A percentile compares a stretch with the other conserved stretches of the same genome.
Evolutionary conservation across 1,140 invertebrate species (phyloP).

Genomic region (Leptinotarsa undecemlineata): DNA sequence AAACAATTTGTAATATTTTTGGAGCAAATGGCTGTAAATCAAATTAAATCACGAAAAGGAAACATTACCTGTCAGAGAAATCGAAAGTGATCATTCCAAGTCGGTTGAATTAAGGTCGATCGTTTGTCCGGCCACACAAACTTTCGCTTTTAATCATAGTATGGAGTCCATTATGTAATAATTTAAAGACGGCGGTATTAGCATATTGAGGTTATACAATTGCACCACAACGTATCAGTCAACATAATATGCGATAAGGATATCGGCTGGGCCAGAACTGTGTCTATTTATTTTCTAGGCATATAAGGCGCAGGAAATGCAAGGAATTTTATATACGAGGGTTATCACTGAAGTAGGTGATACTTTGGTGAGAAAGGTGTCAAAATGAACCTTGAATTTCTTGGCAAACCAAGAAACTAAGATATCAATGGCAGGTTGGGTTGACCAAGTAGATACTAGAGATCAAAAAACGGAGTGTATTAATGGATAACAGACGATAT

Average conservation of each 20-base stretch:
- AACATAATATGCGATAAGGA: background rate
- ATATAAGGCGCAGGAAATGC: background rate
- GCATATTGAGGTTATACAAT: constrained; percentile 17
- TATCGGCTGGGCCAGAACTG: background rate
- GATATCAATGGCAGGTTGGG: no score
- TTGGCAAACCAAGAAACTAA: no score
- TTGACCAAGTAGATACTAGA: no score
- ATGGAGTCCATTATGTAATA: constrained; percentile 7
- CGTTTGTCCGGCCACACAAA: background rate
- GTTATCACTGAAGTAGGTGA: no score
- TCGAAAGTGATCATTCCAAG: constrained; percentile 12
- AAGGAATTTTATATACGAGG: no score
- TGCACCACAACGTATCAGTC: background rate
- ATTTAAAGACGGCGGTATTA: background rate
- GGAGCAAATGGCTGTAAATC: no score
- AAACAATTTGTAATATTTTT: no score
- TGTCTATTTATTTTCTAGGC: background rate
- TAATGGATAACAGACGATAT: no score
- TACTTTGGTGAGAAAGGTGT: no score
- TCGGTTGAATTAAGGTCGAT: constrained; percentile 2
- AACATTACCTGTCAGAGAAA: constrained; percentile 7
- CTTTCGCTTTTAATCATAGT: constrained; percentile 7
- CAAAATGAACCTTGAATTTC: no score
- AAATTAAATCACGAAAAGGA: background rate
- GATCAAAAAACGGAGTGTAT: no score